These are phyloP conservation scores for Clarias pachynema DNA, from an alignment of 2,797 vertebrate species.

Conservation along the genomic window DNA sequence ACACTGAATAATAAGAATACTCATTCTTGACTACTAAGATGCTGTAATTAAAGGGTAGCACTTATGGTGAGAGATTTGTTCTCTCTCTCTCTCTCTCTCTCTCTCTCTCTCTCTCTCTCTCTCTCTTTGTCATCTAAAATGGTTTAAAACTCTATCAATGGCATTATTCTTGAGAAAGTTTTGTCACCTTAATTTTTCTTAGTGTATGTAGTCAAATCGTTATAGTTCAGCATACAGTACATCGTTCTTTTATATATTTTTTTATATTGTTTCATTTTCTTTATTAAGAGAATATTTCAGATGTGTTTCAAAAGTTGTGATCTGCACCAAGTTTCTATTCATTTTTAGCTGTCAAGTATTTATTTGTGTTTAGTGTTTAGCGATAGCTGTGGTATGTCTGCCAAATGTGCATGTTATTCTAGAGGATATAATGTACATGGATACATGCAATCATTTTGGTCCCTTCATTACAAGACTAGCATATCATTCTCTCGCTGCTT, in stretches of 20 bases:
- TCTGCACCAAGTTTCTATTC: slow-evolving; percentile 20
- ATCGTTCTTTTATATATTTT: not conserved
- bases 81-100: not conserved
- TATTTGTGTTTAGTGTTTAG: slow-evolving; percentile 20
- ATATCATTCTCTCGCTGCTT: slow-evolving; percentile 8
- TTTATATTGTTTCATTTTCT: slow-evolving; percentile 1
- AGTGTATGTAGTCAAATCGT: not conserved
- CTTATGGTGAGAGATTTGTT: not conserved
- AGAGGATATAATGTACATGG: slow-evolving; percentile 31
- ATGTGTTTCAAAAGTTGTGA: not conserved
- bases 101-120: not conserved
- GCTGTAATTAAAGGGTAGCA: not conserved
- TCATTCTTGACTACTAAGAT: not conserved
- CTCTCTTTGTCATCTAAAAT: not conserved
- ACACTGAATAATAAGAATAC: not conserved
- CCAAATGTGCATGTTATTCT: slow-evolving; percentile 19
- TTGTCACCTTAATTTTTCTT: not conserved
- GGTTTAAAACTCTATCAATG: not conserved
- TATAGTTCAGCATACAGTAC: not conserved
- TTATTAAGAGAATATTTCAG: not conserved
- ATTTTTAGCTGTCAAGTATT: slow-evolving; percentile 22
- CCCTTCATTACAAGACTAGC: slow-evolving; percentile 22
- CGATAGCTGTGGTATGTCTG: slow-evolving; percentile 19
- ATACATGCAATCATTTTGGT: slow-evolving; percentile 52
- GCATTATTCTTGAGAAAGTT: not conserved